Base-by-base conservation (phyloP, 2,888 invertebrate species). In the Acrobasis repandana region DNA sequence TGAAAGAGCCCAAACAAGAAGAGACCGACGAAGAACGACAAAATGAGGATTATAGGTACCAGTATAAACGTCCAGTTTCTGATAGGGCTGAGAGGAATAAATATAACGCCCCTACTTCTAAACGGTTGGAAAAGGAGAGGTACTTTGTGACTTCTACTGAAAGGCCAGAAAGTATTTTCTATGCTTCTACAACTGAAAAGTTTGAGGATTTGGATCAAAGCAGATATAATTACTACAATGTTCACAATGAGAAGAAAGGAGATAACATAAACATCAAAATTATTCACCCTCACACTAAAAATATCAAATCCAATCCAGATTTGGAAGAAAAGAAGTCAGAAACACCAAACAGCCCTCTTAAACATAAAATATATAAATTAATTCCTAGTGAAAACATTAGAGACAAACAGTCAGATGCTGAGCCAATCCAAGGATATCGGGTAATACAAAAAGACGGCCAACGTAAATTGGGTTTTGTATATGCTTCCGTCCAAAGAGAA, bases 401-500 rank as follows among this genome's bases (percentile, higher is more conserved):
- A 2, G 66, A 69, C 34, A 69, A 66, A 36, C 62, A 57, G 14
- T 58, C 64, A 33, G 69, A 70, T 14, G 48, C 62, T 50, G 57
- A 62, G 14, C 58, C 60, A 47, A 50, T 51, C 9, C 43, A 43
- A 6, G 56, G 63, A 14, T 20, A 58, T 16, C 9, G 6, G 9
- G 5, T 15, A 10, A 16, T 9, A 16, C 54, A 56, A 15, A 38
- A 43, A 1, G 14, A 18, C 16, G 9, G 11, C 8, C 18, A 43
- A 10, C 36, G 36, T 14, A 57, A 61, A 34, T 50, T 28, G 11
- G 36, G 57, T 9, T 36, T n/a, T 34, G 16, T 49, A 18, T 56
- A 18, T 15, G 9, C 43, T n/a, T 5, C 69, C 68, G 56, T 70
- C 70, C 16, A 64, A 71, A 36, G 68, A 67, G 38, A 64, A 76